A percentile compares a stretch with the other conserved stretches of the same genome.
These are phyloP conservation scores for Oligia fasciuncula DNA, from an alignment of 2,888 invertebrate genomes.

Conservation along the genomic window DNA sequence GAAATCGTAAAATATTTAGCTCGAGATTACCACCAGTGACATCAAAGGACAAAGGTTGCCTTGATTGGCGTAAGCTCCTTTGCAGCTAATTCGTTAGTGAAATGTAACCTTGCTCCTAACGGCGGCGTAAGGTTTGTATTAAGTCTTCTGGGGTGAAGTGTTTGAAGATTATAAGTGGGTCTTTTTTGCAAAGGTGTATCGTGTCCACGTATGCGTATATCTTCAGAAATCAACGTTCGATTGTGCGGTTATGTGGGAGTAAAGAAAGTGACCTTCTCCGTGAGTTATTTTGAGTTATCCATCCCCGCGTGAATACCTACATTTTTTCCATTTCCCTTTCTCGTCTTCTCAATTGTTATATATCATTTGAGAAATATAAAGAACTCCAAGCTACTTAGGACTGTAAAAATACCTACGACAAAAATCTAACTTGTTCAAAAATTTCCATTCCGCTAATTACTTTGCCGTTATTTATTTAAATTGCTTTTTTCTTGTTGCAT, in stretches of 20 bases:
- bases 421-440: background rate
- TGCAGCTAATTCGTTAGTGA: conserved; percentile 24
- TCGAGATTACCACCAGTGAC: conserved; percentile 10
- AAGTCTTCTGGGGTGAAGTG: background rate
- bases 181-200: conserved; percentile 13
- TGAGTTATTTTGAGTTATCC: background rate
- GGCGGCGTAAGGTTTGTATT: conserved; percentile 11
- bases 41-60: conserved; percentile 24
- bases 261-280: background rate
- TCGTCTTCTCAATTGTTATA: background rate
- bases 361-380: background rate
- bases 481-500: background rate
- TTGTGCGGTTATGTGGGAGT: background rate
- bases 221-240: background rate
- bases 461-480: background rate
- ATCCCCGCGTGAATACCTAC: background rate
- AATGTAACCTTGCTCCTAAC: conserved; percentile 18
- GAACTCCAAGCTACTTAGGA: background rate
- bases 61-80: conserved; percentile 60
- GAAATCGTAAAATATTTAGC: conserved; percentile 17
- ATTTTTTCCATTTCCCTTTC: background rate
- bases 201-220: background rate
- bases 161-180: conserved; percentile 22
- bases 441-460: background rate
- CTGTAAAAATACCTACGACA: background rate